Evolutionary conservation across 2,888 invertebrate genomes (phyloP).

Genomic region (Papilio elwesi): DNA sequence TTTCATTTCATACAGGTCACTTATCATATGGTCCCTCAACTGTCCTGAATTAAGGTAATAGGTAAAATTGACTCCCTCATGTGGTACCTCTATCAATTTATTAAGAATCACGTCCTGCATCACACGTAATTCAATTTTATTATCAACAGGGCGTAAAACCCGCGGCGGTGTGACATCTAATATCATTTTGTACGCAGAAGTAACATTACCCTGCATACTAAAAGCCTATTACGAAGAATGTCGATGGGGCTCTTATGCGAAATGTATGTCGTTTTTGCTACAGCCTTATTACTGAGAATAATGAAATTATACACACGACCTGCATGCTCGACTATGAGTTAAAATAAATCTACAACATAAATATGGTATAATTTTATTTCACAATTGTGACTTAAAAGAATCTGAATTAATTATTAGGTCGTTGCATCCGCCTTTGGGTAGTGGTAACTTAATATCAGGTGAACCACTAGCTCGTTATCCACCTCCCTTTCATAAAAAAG

Average conservation of each 20-base stretch:
- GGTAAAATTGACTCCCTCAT: not conserved
- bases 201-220: constrained; percentile 3
- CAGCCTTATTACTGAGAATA: not conserved
- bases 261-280: not conserved
- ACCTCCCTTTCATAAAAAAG: no score
- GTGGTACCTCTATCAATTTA: not conserved
- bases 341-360: not conserved
- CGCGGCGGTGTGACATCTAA: constrained; percentile 3
- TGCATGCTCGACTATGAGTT: not conserved
- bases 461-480: no score
- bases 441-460: no score
- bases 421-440: no score
- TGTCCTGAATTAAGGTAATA: no score
- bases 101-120: not conserved
- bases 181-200: constrained; percentile 7
- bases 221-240: constrained; percentile 11
- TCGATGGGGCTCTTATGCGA: not conserved
- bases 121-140: not conserved
- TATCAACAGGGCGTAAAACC: not conserved
- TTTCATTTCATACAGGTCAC: no score
- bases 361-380: no score
- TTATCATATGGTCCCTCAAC: no score
- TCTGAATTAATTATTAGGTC: no score
- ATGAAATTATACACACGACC: not conserved
- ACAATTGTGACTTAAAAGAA: no score